phyloP scores from a whole-genome alignment of 2,797 vertebrate species.

The Acrossocheilus wenchowensis region DNA sequence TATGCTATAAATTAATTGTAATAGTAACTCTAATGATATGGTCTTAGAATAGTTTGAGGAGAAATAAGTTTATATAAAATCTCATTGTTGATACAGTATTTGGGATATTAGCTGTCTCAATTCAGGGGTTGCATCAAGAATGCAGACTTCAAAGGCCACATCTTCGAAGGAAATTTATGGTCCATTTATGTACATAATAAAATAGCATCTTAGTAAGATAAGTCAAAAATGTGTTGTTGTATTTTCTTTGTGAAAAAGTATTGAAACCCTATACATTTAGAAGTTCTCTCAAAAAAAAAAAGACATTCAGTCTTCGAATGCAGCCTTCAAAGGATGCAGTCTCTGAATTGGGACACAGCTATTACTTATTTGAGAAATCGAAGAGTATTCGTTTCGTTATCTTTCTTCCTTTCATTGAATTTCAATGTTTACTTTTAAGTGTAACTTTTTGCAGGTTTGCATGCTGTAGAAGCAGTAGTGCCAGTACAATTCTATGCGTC shows the following conservation, averaged over 20 bases:
- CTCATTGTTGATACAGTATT: not conserved
- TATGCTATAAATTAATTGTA: not conserved
- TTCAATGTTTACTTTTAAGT: not conserved
- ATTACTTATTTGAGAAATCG: not conserved
- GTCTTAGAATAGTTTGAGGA: not conserved
- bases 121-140: not conserved
- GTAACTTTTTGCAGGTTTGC: not conserved
- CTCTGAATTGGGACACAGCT: not conserved
- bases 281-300: not conserved
- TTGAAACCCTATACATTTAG: not conserved
- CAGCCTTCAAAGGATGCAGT: not conserved
- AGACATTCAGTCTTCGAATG: not conserved
- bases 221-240: too few relatives aligned
- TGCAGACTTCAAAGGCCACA: not conserved
- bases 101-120: not conserved
- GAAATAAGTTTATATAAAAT: not conserved
- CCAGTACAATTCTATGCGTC: not conserved
- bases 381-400: not conserved
- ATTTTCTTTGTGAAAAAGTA: too few relatives aligned
- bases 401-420: not conserved
- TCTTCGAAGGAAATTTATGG: not conserved
- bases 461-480: not conserved
- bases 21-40: not conserved
- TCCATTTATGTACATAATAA: not conserved
- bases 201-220: too few relatives aligned